Conservation (phyloP, 2,113 vertebrate genomes). For the Prietella phreatophila region DNA sequence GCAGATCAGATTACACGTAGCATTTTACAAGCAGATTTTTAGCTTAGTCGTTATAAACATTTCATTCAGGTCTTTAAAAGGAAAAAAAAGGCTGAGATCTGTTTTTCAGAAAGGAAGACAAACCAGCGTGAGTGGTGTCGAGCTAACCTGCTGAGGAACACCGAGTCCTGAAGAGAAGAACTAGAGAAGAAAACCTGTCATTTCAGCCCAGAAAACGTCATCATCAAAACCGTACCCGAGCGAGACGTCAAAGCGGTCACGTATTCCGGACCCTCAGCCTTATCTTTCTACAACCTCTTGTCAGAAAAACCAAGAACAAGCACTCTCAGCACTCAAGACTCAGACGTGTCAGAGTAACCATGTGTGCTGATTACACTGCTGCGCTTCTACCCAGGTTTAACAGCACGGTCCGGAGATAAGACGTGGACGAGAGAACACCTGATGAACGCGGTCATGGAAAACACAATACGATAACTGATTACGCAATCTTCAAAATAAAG, state of each 20-base stretch:
- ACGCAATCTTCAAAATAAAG: background rate
- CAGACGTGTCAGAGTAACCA: background rate
- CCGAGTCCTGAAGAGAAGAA: background rate
- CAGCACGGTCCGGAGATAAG: background rate
- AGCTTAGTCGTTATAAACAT: background rate
- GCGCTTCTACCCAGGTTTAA: background rate
- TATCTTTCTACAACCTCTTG: background rate
- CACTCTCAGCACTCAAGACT: background rate
- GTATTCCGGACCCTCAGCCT: background rate
- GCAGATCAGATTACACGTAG: too few relatives aligned
- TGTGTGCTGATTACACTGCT: background rate
- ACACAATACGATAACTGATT: background rate
- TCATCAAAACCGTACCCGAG: background rate
- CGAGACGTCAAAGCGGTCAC: background rate
- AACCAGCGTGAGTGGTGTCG: background rate
- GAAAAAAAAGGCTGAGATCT: background rate
- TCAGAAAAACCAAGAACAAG: background rate
- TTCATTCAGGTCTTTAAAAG: background rate
- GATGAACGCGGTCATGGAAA: background rate
- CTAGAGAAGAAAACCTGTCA: background rate
- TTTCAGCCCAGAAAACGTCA: background rate
- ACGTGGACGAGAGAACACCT: background rate
- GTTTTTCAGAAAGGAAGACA: background rate
- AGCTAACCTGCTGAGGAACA: background rate
- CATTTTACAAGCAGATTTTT: too few relatives aligned